These are phyloP conservation scores for Drosophila demipolita DNA, from an alignment of 2,888 invertebrate genomes.

Conservation along the genomic window DNA sequence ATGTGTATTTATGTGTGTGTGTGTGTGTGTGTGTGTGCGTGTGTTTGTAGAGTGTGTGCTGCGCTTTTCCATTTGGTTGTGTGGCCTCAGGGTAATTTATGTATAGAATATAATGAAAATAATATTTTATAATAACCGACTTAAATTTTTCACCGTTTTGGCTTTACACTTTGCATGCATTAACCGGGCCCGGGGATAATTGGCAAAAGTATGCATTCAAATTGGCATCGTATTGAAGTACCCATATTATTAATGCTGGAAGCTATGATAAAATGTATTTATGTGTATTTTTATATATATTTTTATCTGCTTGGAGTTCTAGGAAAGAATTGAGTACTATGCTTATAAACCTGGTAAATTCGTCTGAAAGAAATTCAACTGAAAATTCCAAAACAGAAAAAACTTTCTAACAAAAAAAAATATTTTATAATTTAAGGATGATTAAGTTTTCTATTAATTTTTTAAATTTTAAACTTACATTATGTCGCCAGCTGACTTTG, in stretches of 20 bases:
- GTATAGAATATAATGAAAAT: constrained; percentile 74
- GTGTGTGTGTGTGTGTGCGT: neutral
- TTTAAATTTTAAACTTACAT: constrained; percentile 86
- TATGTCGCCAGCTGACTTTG: constrained; percentile 91
- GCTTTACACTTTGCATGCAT: constrained; percentile 12
- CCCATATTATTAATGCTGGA: constrained; percentile 9
- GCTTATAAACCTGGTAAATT: neutral
- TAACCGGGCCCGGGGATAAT: constrained; percentile 13
- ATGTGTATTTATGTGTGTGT: constrained; percentile 30
- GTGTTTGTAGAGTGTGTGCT: constrained; percentile 23
- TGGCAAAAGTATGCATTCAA: constrained; percentile 8
- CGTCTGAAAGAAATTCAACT: neutral
- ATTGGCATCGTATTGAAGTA: constrained; percentile 34
- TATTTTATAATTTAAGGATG: no score
- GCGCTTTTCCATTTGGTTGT: constrained; percentile 55
- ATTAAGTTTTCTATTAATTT: neutral
- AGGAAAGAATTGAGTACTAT: neutral
- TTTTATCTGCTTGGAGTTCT: neutral
- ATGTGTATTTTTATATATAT: neutral
- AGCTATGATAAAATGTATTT: neutral
- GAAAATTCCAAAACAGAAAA: neutral
- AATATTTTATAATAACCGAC: constrained; percentile 59
- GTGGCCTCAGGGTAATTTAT: constrained; percentile 73
- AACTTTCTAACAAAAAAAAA: neutral
- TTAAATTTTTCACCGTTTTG: constrained; percentile 37